Percentiles rank a stretch among this genome's conserved stretches.
phyloP scores from a whole-genome alignment of 2,113 vertebrate species.

The Stegostoma tigrinum region DNA sequence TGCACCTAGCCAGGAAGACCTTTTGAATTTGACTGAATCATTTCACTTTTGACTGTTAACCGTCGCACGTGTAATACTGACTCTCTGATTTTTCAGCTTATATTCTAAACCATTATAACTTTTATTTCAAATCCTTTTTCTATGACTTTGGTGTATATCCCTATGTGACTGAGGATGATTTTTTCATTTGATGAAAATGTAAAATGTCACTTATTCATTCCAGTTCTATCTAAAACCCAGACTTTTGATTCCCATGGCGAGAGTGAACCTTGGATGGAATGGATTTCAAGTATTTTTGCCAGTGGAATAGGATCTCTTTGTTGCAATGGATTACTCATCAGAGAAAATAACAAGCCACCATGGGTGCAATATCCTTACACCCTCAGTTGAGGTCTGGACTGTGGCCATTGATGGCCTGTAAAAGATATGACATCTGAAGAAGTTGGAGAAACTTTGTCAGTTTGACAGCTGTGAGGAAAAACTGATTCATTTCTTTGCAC shows the following conservation, averaged over 20 bases:
- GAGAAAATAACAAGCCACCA: not conserved
- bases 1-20: not conserved
- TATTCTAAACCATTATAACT: not conserved
- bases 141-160: not conserved
- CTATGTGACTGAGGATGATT: not conserved
- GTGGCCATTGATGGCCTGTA: not conserved
- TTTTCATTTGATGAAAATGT: not conserved
- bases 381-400: not conserved
- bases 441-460: not conserved
- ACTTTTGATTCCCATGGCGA: not conserved
- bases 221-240: not conserved
- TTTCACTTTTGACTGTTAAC: not conserved
- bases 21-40: not conserved
- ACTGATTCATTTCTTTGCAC: not conserved
- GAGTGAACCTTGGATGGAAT: not conserved
- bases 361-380: not conserved
- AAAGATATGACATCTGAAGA: not conserved
- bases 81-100: not conserved
- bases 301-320: not conserved
- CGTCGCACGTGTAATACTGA: not conserved
- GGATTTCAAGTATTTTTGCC: not conserved
- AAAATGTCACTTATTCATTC: not conserved
- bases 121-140: not conserved
- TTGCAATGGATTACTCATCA: not conserved
- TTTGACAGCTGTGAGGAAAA: not conserved